Percentiles rank a stretch among this genome's conserved stretches.
Evolutionary conservation across 2,113 vertebrate species (phyloP).

Genomic region (Carassius gibelio): DNA sequence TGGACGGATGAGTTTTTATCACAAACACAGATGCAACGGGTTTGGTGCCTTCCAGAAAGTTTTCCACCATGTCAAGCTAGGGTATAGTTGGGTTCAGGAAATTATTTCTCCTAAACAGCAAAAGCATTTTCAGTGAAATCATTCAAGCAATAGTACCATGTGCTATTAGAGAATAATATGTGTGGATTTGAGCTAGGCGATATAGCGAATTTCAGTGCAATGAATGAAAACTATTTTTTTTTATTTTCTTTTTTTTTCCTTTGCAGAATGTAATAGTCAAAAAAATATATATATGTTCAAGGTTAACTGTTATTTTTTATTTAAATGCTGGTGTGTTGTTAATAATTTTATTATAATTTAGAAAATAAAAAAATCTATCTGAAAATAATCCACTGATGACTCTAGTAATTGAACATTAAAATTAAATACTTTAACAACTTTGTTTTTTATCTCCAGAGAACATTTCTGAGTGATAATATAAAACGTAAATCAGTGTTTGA

Average conservation of each 20-base stretch:
- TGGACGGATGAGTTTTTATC: constrained; percentile 27
- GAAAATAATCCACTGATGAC: not conserved
- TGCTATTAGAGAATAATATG: not conserved
- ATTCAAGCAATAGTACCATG: not conserved
- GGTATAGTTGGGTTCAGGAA: not conserved
- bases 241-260: not conserved
- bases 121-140: not conserved
- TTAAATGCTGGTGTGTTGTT: not conserved
- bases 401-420: not conserved
- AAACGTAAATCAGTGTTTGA: too few species aligned
- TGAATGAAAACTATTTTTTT: not conserved
- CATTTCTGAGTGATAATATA: not conserved
- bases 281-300: not conserved
- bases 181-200: not conserved
- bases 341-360: not conserved
- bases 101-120: constrained; percentile 5
- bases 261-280: too few species aligned
- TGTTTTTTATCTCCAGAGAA: not conserved
- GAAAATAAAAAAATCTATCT: not conserved
- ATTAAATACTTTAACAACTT: not conserved
- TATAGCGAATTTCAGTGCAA: not conserved
- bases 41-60: not conserved
- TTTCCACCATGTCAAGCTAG: not conserved
- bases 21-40: constrained; percentile 24
- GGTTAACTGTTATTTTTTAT: not conserved